Base-by-base conservation (phyloP, 2,797 vertebrate species). In the Pelochelys cantorii region DNA sequence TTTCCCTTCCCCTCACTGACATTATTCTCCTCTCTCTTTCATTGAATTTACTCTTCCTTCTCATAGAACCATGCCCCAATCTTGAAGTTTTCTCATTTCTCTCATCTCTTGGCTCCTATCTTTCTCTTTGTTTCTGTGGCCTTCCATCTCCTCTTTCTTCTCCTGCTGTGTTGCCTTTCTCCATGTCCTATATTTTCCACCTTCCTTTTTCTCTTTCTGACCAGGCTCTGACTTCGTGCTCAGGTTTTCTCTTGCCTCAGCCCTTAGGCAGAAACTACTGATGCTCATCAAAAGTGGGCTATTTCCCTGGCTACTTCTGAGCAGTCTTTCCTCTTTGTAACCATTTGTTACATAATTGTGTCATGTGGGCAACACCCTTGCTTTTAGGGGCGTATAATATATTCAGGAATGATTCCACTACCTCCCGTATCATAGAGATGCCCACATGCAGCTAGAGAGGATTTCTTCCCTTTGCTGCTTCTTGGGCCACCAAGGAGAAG, bases 371-470 rank as follows among this genome's bases (percentile, higher is more conserved):
- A 93, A 91, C 92, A 83, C 80, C 1, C 7, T 75, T 94, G 20
- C 54, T 86, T 55, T 18, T 15, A 85, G n/a, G n/a, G n/a, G 48
- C 42, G 37, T 95, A 92, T 91, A 92, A 80, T 68, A 53, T 2
- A 74, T 74, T 92, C 94, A 88, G 81, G 57, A 89, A 90, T 84
- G 84, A 83, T 25, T 42, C 20, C 54, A 5, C 0, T 85, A 62
- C 59, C 37, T 88, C 1, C 52, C 78, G 25, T 84, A 78, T 83
- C n/a, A 91, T n/a, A 65, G n/a, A 71, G 77, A 48, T 3, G 5
- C 4, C 85, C 79, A 87, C 89, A 91, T 53, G 88, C 57, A 37
- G 79, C 75, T 22, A 85, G 27, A 94, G 83, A 91, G 31, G 12
- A 57, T 87, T 7, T 62, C 27, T 9, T 7, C 25, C 65, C 14